Evolutionary conservation across 2,113 vertebrate genomes (phyloP).

Genomic region (Pedetes capensis): DNA sequence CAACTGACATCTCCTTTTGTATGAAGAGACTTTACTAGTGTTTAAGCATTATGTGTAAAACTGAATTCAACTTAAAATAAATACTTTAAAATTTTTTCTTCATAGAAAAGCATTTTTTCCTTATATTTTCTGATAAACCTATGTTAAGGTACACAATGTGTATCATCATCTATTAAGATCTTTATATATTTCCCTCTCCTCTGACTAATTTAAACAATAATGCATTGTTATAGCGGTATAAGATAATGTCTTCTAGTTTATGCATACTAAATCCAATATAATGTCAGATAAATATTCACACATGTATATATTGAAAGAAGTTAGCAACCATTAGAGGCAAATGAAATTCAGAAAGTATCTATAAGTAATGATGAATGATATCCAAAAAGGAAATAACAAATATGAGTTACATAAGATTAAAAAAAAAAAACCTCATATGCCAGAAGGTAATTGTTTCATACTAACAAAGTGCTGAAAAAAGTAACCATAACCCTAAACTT

Average conservation of each 20-base stretch:
- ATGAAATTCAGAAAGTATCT: background rate
- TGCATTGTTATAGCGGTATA: background rate
- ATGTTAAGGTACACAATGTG: background rate
- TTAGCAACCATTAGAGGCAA: background rate
- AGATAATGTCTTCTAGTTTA: background rate
- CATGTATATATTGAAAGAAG: background rate
- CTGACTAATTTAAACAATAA: background rate
- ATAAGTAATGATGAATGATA: background rate
- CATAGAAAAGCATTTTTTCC: background rate
- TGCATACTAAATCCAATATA: background rate
- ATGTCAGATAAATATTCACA: background rate
- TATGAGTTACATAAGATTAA: background rate
- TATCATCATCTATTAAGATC: background rate
- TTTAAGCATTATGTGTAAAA: background rate
- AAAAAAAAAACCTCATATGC: background rate
- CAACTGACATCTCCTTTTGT: too few relatives aligned
- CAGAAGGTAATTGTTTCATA: background rate
- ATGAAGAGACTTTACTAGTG: background rate
- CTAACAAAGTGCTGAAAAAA: background rate
- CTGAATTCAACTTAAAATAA: background rate
- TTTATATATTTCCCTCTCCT: background rate
- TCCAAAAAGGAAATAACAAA: background rate
- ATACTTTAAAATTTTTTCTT: background rate
- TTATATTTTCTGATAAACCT: background rate
- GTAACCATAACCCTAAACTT: background rate